Conservation (phyloP, 2,113 vertebrate species). For the Rhineura floridana region DNA sequence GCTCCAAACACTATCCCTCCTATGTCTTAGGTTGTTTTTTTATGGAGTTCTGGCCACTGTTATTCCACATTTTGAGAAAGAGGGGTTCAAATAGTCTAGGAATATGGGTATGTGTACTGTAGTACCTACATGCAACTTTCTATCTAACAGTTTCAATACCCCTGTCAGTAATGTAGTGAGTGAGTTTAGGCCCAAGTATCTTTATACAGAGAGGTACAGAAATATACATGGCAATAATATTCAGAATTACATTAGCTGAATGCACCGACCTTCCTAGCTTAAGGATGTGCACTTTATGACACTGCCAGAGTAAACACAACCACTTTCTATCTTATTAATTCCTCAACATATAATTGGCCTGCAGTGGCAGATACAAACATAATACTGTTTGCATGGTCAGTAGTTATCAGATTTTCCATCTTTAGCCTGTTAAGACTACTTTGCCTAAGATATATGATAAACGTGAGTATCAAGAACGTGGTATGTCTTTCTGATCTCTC, state of each 20-base stretch:
- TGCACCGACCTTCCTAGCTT: rapidly evolving
- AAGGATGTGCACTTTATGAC: neutral
- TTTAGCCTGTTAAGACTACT: conserved; percentile 53
- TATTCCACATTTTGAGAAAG: no score
- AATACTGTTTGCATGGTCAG: conserved; percentile 30
- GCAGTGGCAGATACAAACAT: conserved; percentile 32
- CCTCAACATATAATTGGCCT: conserved; percentile 35
- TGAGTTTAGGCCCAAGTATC: neutral
- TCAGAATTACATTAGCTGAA: neutral
- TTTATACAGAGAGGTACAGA: neutral
- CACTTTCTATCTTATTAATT: conserved; percentile 38
- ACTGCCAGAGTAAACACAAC: neutral
- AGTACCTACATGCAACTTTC: no score
- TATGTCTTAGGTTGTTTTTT: no score
- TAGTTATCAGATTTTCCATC: conserved; percentile 51
- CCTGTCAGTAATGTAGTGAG: neutral
- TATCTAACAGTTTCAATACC: no score
- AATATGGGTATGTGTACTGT: no score
- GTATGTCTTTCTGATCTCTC: neutral
- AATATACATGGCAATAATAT: rapidly evolving
- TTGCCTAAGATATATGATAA: conserved; percentile 47
- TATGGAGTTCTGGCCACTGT: no score
- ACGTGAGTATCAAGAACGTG: conserved; percentile 42
- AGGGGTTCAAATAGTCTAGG: no score
- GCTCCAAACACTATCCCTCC: no score